Evolutionary conservation across 2,113 vertebrate genomes (phyloP), one percentile per base, ranked within the genome.

Genomic region (Garra rufa): DNA sequence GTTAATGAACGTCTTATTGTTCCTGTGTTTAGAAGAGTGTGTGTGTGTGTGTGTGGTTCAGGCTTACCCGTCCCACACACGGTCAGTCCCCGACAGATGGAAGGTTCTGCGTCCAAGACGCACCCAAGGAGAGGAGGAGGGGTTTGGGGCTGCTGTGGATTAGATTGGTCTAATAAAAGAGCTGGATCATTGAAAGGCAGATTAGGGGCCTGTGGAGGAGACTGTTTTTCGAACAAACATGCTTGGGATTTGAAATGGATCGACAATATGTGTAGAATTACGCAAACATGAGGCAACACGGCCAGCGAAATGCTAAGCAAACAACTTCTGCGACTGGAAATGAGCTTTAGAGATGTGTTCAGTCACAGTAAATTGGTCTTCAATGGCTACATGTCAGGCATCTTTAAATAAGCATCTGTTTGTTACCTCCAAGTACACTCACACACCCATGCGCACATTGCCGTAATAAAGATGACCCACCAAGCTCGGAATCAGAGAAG

Each of bases 401-500:
- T 87, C 73, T 70, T 76, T 84, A 11, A 75, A 81, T 81, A 69
- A 34, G 46, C 79, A 81, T 82, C 59, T 70, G 71, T 75, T 78
- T 34, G 28, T 82, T 41, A 44, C 87, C 88, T 87, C 89, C 85
- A 85, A 30, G 81, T 73, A 38, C 44, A 81, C 46, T 81, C 73
- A 59, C 81, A 86, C 76, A 87, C 76, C 52, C 46, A 77, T 85
- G 76, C 79, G 83, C 85, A 87, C 44, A 84, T 55, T 34, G 63
- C 34, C 24, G 71, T 50, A 50, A 69, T 84, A 81, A 86, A 88
- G 74, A 84, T 88, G 91, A 91, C 88, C 90, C 85, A 86, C 83
- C 87, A 82, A 92, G 89, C 85, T 88, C 92, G 93, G 91, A 93
- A 95, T 93, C 91, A 93, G 92, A 95, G 94, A 94, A 91, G 92